Evolutionary conservation across 2,888 invertebrate genomes (phyloP).

Genomic region (Myathropa florea): DNA sequence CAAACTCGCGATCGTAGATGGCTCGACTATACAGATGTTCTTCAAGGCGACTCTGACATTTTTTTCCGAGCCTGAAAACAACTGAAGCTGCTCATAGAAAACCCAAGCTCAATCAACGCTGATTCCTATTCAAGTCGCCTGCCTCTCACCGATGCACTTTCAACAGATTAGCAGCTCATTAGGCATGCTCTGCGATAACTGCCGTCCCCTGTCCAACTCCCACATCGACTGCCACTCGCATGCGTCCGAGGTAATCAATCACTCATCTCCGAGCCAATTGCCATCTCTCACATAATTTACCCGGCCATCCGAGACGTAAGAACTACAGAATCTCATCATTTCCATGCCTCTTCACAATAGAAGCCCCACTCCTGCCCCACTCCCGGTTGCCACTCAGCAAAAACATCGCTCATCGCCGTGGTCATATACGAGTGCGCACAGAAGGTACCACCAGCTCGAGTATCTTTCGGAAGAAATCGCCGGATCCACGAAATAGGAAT

Average conservation of each 20-base stretch:
- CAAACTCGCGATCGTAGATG: too few relatives aligned
- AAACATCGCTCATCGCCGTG: constrained; percentile 52
- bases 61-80: neutral
- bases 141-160: neutral
- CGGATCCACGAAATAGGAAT: constrained; percentile 55
- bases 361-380: neutral
- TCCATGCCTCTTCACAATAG: neutral
- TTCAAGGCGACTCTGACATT: too few relatives aligned
- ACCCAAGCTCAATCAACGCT: neutral
- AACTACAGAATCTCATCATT: neutral
- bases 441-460: constrained; percentile 23
- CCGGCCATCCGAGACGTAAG: neutral
- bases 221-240: neutral
- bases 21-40: too few relatives aligned
- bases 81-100: neutral
- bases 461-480: constrained; percentile 57
- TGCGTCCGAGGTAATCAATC: neutral
- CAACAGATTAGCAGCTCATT: neutral
- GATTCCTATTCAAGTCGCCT: neutral
- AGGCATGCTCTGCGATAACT: neutral
- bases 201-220: neutral
- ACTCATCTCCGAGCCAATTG: neutral
- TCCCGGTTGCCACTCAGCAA: neutral
- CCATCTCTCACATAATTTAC: neutral
- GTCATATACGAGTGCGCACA: neutral